Conservation (phyloP, 2,797 vertebrate genomes). For the Coilia nasus region DNA sequence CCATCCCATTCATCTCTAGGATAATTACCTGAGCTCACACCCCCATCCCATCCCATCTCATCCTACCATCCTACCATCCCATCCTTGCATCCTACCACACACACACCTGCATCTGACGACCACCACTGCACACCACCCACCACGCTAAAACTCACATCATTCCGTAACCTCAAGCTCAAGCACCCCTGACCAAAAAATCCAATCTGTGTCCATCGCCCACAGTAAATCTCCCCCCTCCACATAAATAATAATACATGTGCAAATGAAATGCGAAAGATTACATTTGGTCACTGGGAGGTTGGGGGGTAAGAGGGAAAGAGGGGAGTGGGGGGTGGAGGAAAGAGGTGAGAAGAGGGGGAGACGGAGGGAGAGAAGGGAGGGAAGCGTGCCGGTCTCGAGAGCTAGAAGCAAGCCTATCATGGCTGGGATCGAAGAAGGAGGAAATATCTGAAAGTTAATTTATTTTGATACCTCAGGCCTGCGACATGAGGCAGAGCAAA, state of each 20-base stretch:
- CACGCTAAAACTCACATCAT: background rate
- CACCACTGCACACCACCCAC: too few relatives aligned
- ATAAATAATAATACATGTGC: conserved; percentile 68
- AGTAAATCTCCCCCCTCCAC: conserved; percentile 57
- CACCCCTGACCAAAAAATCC: conserved; percentile 61
- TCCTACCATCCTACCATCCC: conserved; percentile 5
- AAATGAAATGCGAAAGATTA: conserved; percentile 68
- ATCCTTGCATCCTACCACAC: background rate
- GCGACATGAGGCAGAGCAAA: background rate
- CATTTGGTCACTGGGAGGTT: conserved; percentile 59
- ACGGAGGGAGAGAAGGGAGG: conserved; percentile 15
- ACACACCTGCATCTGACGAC: too few relatives aligned
- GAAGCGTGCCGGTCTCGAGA: conserved; percentile 40
- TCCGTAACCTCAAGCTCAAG: conserved; percentile 17
- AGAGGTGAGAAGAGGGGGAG: background rate
- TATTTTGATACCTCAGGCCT: conserved; percentile 66
- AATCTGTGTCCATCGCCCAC: conserved; percentile 60
- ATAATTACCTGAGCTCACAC: conserved; percentile 60
- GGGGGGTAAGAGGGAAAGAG: background rate
- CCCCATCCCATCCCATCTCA: conserved; percentile 45
- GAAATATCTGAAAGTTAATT: conserved; percentile 70
- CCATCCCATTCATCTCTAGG: conserved; percentile 60
- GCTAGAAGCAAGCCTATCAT: conserved; percentile 37
- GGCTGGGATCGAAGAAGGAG: conserved; percentile 57
- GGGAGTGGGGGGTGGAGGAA: background rate